Conservation (phyloP, 2,888 invertebrate species). For the Molorchus minor region DNA sequence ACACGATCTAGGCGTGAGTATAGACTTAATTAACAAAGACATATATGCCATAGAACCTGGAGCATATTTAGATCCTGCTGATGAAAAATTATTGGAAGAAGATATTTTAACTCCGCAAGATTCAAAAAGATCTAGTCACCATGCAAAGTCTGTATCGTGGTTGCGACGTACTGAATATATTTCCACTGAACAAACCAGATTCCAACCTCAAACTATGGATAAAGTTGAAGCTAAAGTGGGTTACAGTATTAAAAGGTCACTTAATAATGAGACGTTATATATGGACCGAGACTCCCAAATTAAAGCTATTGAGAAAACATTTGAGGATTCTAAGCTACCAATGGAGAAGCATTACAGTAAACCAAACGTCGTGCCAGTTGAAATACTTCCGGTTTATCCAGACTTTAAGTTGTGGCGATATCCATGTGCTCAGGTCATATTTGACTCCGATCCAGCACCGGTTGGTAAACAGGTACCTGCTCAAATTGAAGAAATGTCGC, state of each 20-base stretch:
- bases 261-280: conserved; percentile 88
- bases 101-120: conserved; percentile 90
- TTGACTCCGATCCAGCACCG: conserved; percentile 98
- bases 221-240: conserved; percentile 99
- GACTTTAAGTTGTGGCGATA: conserved; percentile 98
- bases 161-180: conserved; percentile 98
- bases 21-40: conserved; percentile 96
- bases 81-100: conserved; percentile 96
- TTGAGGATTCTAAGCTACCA: conserved; percentile 85
- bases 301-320: conserved; percentile 96
- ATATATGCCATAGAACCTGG: conserved; percentile 86
- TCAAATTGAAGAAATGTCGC: conserved; percentile 97
- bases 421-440: conserved; percentile 97
- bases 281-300: conserved; percentile 98
- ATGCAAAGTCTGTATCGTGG: conserved; percentile 98
- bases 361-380: conserved; percentile 91
- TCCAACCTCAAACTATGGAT: conserved; percentile 95
- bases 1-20: conserved; percentile 96
- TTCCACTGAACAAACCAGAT: conserved; percentile 97
- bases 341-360: conserved; percentile 96
- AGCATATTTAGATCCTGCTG: conserved; percentile 84
- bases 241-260: conserved; percentile 94
- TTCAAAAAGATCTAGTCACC: conserved; percentile 90
- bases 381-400: conserved; percentile 88
- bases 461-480: conserved; percentile 85